These are phyloP conservation scores for Habroteleia sp. DNA, from an alignment of 2,888 invertebrate species.

Conservation along the genomic window DNA sequence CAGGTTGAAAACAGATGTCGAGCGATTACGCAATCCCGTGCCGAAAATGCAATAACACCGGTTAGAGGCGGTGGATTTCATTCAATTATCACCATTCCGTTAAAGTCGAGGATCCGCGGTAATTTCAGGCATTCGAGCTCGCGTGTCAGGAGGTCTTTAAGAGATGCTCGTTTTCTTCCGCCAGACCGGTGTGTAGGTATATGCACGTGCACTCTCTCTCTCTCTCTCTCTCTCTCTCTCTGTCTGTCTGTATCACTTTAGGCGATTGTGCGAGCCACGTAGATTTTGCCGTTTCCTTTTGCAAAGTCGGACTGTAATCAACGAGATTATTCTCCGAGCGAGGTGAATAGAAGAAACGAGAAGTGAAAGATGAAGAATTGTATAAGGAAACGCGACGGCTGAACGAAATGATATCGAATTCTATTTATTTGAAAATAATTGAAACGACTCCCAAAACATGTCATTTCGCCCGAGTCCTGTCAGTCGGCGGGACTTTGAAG, in stretches of 20 bases:
- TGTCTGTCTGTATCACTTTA: conserved; percentile 34
- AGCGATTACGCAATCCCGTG: conserved; percentile 20
- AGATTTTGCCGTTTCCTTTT: conserved; percentile 58
- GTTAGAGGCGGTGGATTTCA: conserved; percentile 37
- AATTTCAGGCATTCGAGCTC: conserved; percentile 58
- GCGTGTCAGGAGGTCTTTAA: conserved; percentile 62
- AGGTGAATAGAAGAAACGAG: conserved; percentile 13
- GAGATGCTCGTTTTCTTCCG: conserved; percentile 52
- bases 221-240: too few species aligned
- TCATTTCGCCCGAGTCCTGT: too few species aligned
- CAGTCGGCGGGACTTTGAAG: too few species aligned
- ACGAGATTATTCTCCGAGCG: conserved; percentile 45
- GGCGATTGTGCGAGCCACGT: conserved; percentile 39
- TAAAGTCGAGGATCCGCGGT: conserved; percentile 54
- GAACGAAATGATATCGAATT: too few species aligned
- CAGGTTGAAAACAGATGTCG: conserved; percentile 17
- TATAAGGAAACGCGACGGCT: too few species aligned
- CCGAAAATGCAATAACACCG: conserved; percentile 41
- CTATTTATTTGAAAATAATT: too few species aligned
- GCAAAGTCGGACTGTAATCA: conserved; percentile 49
- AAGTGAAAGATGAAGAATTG: too few species aligned
- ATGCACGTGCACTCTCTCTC: conserved; percentile 44
- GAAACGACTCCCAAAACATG: too few species aligned
- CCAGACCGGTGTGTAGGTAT: conserved; percentile 26
- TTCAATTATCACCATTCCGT: conserved; percentile 61